Evolutionary conservation across 2,797 vertebrate genomes (phyloP), one percentile per base, ranked within the genome.

Genomic region (Tapera naevia): DNA sequence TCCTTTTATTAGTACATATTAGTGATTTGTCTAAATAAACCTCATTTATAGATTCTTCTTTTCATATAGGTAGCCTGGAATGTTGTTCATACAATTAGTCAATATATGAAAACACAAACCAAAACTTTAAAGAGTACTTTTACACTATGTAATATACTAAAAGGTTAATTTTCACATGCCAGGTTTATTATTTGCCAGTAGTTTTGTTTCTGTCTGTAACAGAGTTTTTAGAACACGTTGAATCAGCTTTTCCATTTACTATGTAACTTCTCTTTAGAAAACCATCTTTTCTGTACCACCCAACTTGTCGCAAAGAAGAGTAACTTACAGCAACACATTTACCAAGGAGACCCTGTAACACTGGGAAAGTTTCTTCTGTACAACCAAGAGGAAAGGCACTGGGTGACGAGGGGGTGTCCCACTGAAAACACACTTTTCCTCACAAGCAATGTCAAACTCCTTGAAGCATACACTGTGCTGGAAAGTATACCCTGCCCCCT

Each of bases 241-340:
- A 80, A 89, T n/a, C 51, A 94, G 25, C 11, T 84, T 71, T 87
- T 50, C 37, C 19, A 85, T 51, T 54, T 83, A 58, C 32, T 39
- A 28, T 48, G 56, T 41, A 95, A 89, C 22, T 66, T 80, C 24
- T 37, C 21, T 37, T 65, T 45, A 75, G 11, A 70, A 86, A 60
- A 64, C 4, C 60, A 62, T 65, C 17, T 58, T 65, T 74, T 35
- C 48, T 70, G 24, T 16, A 66, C 10, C 28, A 51, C 21, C 11
- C 50, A 94, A 86, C 58, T n/a, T 89, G 61, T 88, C 91, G 80
- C 80, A 91, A 83, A 74, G 54, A 71, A 71, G 21, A 92, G 14
- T n/a, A 74, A 72, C 69, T 43, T 43, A 66, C 10, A 33, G 58
- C 35, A 87, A 92, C 51, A 46, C 16, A 17, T 81, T 79, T 69